phyloP scores from a whole-genome alignment of 2,113 vertebrate species.

The Emydura subglobosa region DNA sequence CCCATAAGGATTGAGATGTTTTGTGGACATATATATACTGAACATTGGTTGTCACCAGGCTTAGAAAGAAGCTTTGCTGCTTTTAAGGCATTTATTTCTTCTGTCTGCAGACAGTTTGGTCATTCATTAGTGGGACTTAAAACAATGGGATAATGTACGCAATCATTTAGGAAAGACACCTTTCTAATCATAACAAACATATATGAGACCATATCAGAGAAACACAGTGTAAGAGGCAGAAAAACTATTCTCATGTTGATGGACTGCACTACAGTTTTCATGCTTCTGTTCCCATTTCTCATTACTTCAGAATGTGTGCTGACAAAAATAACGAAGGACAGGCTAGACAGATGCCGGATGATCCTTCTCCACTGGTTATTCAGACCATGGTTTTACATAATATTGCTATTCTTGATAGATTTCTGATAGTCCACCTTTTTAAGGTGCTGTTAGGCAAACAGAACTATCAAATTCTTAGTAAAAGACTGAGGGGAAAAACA shows the following conservation, averaged over 20 bases:
- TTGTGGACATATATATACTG: not conserved
- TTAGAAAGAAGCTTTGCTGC: not conserved
- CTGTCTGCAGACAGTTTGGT: not conserved
- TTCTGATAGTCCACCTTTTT: not conserved
- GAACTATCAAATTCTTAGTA: not conserved
- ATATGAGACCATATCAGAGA: no score
- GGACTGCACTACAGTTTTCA: not conserved
- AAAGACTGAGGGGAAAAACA: no score
- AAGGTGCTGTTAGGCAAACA: not conserved
- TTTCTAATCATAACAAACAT: not conserved
- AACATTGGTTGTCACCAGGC: not conserved
- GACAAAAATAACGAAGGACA: not conserved
- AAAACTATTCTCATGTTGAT: not conserved
- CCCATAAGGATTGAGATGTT: not conserved
- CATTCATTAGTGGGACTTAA: not conserved
- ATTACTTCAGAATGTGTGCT: not conserved
- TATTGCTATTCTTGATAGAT: not conserved
- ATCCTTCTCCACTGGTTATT: not conserved
- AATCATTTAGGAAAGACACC: not conserved
- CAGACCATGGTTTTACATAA: not conserved
- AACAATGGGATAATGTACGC: not conserved
- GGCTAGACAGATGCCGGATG: not conserved
- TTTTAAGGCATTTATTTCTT: not conserved
- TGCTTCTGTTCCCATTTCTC: not conserved
- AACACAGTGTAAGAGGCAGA: not conserved